A percentile compares a stretch with the other conserved stretches of the same genome.
These are phyloP conservation scores for Drosophila maculinotata DNA, from an alignment of 2,888 invertebrate genomes.

Conservation along the genomic window DNA sequence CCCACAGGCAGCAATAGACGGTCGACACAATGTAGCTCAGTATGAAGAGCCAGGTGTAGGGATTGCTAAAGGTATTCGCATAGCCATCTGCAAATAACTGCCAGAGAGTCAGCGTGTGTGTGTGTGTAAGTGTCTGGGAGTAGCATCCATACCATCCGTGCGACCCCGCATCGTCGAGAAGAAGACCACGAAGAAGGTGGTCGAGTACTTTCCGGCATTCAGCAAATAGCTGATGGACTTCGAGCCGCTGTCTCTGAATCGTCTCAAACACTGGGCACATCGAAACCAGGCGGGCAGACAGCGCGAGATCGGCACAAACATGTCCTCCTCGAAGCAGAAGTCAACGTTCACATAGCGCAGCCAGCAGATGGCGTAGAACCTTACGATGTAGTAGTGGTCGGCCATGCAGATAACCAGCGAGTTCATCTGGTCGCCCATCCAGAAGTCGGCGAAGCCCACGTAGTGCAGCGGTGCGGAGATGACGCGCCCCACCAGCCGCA, in stretches of 20 bases:
- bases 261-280: slow-evolving; percentile 97
- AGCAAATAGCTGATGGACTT: slow-evolving; percentile 96
- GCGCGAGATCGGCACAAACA: slow-evolving; percentile 92
- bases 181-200: slow-evolving; percentile 96
- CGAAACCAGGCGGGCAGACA: slow-evolving; percentile 98
- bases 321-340: slow-evolving; percentile 87
- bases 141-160: slow-evolving; percentile 77
- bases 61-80: slow-evolving; percentile 88
- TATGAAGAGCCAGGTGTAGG: slow-evolving; percentile 95
- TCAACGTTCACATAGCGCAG: slow-evolving; percentile 12
- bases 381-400: slow-evolving; percentile 96
- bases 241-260: slow-evolving; percentile 94
- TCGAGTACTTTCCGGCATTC: slow-evolving; percentile 98
- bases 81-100: slow-evolving; percentile 86
- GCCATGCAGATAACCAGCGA: slow-evolving; percentile 94
- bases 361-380: slow-evolving; percentile 90
- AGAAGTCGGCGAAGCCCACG: slow-evolving; percentile 98
- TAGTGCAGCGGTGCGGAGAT: slow-evolving; percentile 95
- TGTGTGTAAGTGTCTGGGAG: too few relatives aligned
- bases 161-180: slow-evolving; percentile 88
- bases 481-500: slow-evolving; percentile 88
- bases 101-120: slow-evolving; percentile 42
- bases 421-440: slow-evolving; percentile 98
- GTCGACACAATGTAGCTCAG: slow-evolving; percentile 92
- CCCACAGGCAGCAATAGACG: slow-evolving; percentile 97